Evolutionary conservation across 2,888 invertebrate species (phyloP), one percentile per base, ranked within the genome.

Genomic region (Epicampocera succincta): DNA sequence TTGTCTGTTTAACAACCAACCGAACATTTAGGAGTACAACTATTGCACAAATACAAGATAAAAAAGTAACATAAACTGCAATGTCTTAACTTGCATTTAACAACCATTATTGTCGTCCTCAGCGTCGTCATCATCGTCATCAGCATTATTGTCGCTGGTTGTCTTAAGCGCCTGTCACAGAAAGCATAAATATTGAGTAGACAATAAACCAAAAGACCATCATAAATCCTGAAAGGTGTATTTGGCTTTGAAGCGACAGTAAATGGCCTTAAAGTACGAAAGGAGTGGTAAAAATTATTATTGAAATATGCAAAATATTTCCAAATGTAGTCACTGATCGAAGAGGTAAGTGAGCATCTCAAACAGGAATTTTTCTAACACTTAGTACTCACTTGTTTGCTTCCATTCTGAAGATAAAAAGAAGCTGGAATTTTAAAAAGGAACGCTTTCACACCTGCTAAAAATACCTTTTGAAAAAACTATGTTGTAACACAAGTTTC

Each of bases 81-180:
- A 81, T 73, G 81, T 82, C 71, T 78, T 60, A 82, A 81, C 81
- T 81, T 81, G 66, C 72, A 69, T 63, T 81, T 69, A 69, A 73
- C 80, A 76, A 76, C 66, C 72, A 72, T 63, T 71, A 71, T 63
- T 25, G 48, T 52, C 21, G 21, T 68, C 50, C 44, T 58, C 46
- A 58, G 19, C n/a, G 25, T 71, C 46, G 12, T 71, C 15, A 42
- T 58, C 25, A 19, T 38, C 66, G 17, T 52, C 52, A 52, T 50
- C 60, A 73, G 12, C 61, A 29, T 50, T 44, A 44, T 60, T 44
- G 52, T 52, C 68, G 60, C 46, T 25, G 19, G 63, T 58, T 63
- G 69, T 46, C 61, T 52, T 69, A 56, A 25, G 65, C 58, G 17
- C 61, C 54, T 52, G 76, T 29, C 54, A 61, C 46, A 46, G 54